A percentile compares a stretch with the other conserved stretches of the same genome.
phyloP scores from a whole-genome alignment of 2,888 invertebrate genomes.

The Dyspetes luteomarginatus region DNA sequence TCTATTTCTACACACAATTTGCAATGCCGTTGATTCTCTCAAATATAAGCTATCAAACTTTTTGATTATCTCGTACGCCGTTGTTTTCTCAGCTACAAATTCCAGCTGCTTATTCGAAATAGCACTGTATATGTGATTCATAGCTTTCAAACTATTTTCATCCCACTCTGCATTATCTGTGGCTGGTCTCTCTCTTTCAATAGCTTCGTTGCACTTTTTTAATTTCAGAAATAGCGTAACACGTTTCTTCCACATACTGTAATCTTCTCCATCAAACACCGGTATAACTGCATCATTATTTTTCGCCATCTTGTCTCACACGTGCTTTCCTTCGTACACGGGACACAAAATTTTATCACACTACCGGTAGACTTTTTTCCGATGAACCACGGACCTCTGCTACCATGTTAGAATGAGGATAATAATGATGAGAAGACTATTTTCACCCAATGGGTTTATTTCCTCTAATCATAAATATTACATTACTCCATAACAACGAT shows the following conservation, averaged over 20 bases:
- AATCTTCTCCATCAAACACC: constrained; percentile 68
- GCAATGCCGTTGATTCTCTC: constrained; percentile 67
- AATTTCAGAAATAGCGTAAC: constrained; percentile 64
- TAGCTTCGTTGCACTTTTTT: constrained; percentile 61
- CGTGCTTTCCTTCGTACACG: constrained; percentile 25
- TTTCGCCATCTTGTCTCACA: constrained; percentile 37
- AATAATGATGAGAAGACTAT: no score
- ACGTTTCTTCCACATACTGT: constrained; percentile 69
- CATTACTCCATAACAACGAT: no score
- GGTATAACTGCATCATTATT: constrained; percentile 56
- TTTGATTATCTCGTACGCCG: constrained; percentile 49
- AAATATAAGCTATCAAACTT: constrained; percentile 68
- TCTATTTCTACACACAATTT: constrained; percentile 69
- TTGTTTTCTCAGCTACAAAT: constrained; percentile 34
- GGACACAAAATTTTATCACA: constrained; percentile 1
- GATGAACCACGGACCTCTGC: constrained; percentile 8
- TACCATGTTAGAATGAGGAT: no score
- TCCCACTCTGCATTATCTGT: constrained; percentile 60
- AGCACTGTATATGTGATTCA: constrained; percentile 52
- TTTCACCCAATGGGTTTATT: no score
- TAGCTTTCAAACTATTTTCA: constrained; percentile 67
- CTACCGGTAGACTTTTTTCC: constrained; percentile 19
- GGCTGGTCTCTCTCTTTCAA: constrained; percentile 30
- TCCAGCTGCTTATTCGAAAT: constrained; percentile 37
- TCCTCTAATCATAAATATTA: no score